Evolutionary conservation across 2,888 invertebrate genomes (phyloP), one percentile per base, ranked within the genome.

Genomic region (Magallana nippona): DNA sequence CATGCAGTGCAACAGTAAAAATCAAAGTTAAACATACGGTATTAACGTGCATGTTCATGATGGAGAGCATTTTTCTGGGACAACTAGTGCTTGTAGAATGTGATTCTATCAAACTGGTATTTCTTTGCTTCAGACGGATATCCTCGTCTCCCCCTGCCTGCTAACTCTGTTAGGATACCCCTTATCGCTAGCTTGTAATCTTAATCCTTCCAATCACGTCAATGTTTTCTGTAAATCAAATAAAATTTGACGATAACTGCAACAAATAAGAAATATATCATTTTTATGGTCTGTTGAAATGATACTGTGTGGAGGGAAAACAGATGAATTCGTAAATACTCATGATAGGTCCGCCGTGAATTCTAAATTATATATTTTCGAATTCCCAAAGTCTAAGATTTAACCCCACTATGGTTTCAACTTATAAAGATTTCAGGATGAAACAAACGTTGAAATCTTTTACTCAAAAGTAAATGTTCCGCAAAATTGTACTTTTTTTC

Each of bases 241-340:
- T 71, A 71, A 71, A 27, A 13, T 27, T 71, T 71, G 27, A 71
- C 32, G 71, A 71, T 71, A 71, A 71, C 71, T 71, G 32, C 71
- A 71, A 71, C 71, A 71, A 71, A 71, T 71, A 22, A 71, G 71
- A 71, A 71, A 71, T 71, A 71, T 27, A 71, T 71, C 71, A 71
- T 27, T 71, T 71, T 71, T 71, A 71, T 71, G 71, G 22, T 71
- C 71, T 71, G 27, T 71, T 71, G 71, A 71, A 71, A 71, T 15
- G 71, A 22, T 71, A 71, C 15, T 15, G 71, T 22, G 13, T 62
- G 62, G 22, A 71, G 32, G 15, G 27, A 27, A 10, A 27, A 71
- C 2, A 27, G 60, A 60, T 60, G 60, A 60, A 60, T 60, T 60
- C 19, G 19, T 60, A n/a, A 19, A 71, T 27, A 27, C 71, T 27